phyloP scores from a whole-genome alignment of 1,140 invertebrate species.

The Sitophilus oryzae region DNA sequence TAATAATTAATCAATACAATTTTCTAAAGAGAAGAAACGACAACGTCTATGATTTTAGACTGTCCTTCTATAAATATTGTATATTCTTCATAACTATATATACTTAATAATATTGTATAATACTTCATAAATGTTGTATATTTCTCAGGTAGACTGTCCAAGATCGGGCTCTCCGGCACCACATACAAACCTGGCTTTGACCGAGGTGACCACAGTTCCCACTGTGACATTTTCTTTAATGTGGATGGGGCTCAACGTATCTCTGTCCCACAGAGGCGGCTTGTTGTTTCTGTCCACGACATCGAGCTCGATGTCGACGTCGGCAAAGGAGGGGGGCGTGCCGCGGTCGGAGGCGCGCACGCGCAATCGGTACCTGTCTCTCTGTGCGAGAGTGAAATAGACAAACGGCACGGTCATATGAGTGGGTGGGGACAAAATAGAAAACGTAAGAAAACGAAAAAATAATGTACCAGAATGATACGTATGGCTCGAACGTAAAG shows the following conservation, averaged over 20 bases:
- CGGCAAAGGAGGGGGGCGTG: slow-evolving; percentile 77
- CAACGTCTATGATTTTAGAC: no score
- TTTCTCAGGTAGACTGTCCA: no score
- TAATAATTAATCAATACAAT: no score
- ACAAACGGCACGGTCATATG: slow-evolving; percentile 29
- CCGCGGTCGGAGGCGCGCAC: slow-evolving; percentile 90
- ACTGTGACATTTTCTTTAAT: slow-evolving; percentile 97
- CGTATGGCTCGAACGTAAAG: slow-evolving; percentile 16
- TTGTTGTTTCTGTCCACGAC: slow-evolving; percentile 97
- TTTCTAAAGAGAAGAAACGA: no score
- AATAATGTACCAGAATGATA: no score
- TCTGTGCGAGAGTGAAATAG: slow-evolving; percentile 52
- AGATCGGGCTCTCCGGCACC: background rate
- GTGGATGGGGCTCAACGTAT: slow-evolving; percentile 90
- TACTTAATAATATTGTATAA: no score
- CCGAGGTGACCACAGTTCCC: slow-evolving; percentile 91
- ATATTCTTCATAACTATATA: no score
- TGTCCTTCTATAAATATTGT: no score
- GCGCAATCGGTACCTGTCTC: slow-evolving; percentile 89
- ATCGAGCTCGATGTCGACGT: slow-evolving; percentile 94
- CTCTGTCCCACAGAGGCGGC: slow-evolving; percentile 90
- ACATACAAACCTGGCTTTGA: slow-evolving; percentile 94
- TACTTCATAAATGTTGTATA: no score
- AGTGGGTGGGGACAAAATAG: slow-evolving; percentile 38
- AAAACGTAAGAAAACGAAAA: slow-evolving; percentile 36